phyloP scores from a whole-genome alignment of 2,797 vertebrate genomes.

The Sebastolobus alascanus region DNA sequence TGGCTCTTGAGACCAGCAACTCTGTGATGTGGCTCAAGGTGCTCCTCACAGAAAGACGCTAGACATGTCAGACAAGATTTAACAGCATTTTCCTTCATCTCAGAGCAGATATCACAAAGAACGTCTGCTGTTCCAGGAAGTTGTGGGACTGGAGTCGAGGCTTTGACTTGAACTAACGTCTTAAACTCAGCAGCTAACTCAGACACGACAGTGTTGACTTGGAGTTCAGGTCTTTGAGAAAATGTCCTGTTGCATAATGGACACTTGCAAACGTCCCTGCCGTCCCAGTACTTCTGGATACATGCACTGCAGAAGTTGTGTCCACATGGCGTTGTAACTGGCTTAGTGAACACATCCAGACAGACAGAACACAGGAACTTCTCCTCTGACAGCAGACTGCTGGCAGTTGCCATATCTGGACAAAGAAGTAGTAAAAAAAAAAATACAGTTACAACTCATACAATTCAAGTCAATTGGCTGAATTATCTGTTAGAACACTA shows the following conservation, averaged over 20 bases:
- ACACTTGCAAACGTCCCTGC: conserved; percentile 22
- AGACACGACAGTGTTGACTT: conserved; percentile 23
- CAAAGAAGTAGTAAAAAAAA: neutral
- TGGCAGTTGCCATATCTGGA: conserved; percentile 51
- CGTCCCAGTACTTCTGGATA: conserved; percentile 43
- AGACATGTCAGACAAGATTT: conserved; percentile 50
- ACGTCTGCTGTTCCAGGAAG: neutral
- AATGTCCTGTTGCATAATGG: conserved; percentile 38
- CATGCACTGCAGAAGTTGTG: conserved; percentile 52
- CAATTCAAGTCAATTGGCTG: neutral
- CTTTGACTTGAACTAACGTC: conserved; percentile 2
- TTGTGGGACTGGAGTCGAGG: neutral
- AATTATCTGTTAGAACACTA: neutral
- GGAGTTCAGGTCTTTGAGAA: conserved; percentile 28
- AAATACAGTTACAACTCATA: neutral
- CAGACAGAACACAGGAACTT: conserved; percentile 52
- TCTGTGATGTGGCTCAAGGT: conserved; percentile 59
- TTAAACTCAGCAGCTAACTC: conserved; percentile 34
- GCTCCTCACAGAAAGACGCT: conserved; percentile 37
- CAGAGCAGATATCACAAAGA: conserved; percentile 50
- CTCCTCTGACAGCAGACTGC: conserved; percentile 39
- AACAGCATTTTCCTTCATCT: conserved; percentile 15
- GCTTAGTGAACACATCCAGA: conserved; percentile 52
- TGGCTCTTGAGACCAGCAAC: conserved; percentile 28
- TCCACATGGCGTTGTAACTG: conserved; percentile 52